Evolutionary conservation across 2,113 vertebrate genomes (phyloP).

Genomic region (Nerophis lumbriciformis): DNA sequence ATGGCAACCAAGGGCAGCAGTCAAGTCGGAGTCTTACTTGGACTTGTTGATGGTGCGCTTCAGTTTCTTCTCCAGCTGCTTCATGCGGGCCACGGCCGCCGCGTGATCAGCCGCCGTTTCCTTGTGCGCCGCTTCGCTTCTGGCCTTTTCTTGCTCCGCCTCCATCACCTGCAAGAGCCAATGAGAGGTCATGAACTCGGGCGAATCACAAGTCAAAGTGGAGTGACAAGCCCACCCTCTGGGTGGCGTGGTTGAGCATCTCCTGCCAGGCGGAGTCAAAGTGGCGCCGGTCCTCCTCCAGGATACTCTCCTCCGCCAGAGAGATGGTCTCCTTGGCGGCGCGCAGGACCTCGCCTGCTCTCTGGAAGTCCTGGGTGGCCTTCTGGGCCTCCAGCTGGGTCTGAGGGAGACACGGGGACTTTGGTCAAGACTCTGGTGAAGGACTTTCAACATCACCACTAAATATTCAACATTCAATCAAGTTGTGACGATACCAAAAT

Average conservation of each 20-base stretch:
- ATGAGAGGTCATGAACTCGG: neutral
- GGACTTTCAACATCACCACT: no score
- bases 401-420: slow-evolving; percentile 47
- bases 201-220: neutral
- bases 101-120: slow-evolving; percentile 90
- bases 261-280: slow-evolving; percentile 98
- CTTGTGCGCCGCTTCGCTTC: slow-evolving; percentile 85
- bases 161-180: slow-evolving; percentile 86
- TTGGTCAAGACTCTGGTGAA: no score
- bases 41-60: slow-evolving; percentile 94
- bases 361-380: slow-evolving; percentile 93
- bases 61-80: slow-evolving; percentile 91
- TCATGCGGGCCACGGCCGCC: slow-evolving; percentile 86
- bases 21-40: slow-evolving; percentile 64
- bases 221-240: slow-evolving; percentile 73
- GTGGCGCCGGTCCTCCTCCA: slow-evolving; percentile 92
- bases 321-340: slow-evolving; percentile 95
- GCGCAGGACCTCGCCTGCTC: slow-evolving; percentile 87
- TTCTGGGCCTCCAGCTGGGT: slow-evolving; percentile 91
- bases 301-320: slow-evolving; percentile 85
- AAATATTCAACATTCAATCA: no score
- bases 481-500: no score
- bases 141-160: slow-evolving; percentile 86
- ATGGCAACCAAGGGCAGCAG: no score
- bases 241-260: slow-evolving; percentile 97